Conservation (phyloP, 2,888 invertebrate genomes). For the Hypolimnas misippus region DNA sequence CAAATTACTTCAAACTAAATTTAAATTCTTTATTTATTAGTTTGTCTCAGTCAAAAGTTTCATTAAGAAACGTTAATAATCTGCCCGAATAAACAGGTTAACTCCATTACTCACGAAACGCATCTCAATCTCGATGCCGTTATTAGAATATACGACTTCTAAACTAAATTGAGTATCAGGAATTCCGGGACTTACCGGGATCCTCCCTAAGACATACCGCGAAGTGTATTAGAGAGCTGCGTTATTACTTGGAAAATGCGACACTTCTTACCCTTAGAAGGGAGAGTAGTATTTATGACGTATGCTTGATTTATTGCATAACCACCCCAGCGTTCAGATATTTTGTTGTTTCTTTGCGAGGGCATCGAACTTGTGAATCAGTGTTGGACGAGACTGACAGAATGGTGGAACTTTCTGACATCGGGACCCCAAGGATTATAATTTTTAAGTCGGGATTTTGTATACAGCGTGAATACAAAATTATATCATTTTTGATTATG, state of each 20-base stretch:
- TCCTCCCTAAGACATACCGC: slow-evolving; percentile 42
- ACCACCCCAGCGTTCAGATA: slow-evolving; percentile 57
- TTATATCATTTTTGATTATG: no score
- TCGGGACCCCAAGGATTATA: slow-evolving; percentile 25
- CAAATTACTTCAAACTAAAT: no score
- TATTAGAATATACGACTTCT: slow-evolving; percentile 55
- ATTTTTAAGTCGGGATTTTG: slow-evolving; percentile 7
- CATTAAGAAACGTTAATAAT: neutral
- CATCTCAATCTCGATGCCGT: slow-evolving; percentile 38
- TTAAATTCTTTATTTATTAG: no score
- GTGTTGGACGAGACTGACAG: slow-evolving; percentile 17
- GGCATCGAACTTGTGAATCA: slow-evolving; percentile 53
- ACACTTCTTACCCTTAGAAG: slow-evolving; percentile 63
- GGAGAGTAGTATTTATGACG: slow-evolving; percentile 65
- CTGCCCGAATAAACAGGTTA: neutral
- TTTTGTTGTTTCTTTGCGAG: slow-evolving; percentile 64
- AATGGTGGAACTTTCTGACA: slow-evolving; percentile 15
- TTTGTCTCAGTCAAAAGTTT: no score
- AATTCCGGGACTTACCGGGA: slow-evolving; percentile 41
- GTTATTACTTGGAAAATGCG: slow-evolving; percentile 70
- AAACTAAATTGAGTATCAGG: slow-evolving; percentile 58
- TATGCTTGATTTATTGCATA: slow-evolving; percentile 63
- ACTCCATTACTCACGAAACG: slow-evolving; percentile 14
- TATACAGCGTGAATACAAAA: neutral
- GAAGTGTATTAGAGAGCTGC: slow-evolving; percentile 60